phyloP scores from a whole-genome alignment of 2,113 vertebrate genomes.

The Triplophysa tibetana region DNA sequence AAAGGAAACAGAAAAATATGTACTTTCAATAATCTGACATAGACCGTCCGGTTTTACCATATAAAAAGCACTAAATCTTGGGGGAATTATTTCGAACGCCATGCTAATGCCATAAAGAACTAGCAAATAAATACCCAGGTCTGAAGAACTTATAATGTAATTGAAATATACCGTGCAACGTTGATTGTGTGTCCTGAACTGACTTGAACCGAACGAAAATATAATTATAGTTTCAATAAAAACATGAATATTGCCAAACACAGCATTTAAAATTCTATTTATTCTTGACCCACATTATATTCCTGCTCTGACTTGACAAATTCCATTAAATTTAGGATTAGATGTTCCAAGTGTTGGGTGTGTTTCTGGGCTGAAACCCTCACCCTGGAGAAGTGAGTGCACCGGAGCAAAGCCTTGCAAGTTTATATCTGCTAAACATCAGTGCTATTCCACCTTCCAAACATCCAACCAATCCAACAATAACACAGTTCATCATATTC shows the following conservation, averaged over 20 bases:
- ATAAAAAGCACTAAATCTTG: too few species aligned
- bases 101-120: too few species aligned
- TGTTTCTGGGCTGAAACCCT: conserved; percentile 3
- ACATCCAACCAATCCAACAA: conserved; percentile 1
- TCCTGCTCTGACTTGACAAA: conserved; percentile 25
- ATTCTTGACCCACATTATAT: not conserved
- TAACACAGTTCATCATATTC: not conserved
- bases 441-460: not conserved
- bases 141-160: not conserved
- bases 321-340: conserved; percentile 19
- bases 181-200: too few species aligned
- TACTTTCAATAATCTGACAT: not conserved
- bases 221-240: not conserved
- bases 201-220: too few species aligned
- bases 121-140: too few species aligned
- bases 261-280: not conserved
- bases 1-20: not conserved
- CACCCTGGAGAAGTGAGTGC: conserved; percentile 1
- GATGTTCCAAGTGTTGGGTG: conserved; percentile 1
- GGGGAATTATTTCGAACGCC: too few species aligned
- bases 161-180: too few species aligned
- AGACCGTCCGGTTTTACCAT: too few species aligned
- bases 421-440: conserved; percentile 1
- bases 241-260: not conserved
- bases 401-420: not conserved